Evolutionary conservation across 2,797 vertebrate species (phyloP).

Genomic region (Myioborus miniatus): DNA sequence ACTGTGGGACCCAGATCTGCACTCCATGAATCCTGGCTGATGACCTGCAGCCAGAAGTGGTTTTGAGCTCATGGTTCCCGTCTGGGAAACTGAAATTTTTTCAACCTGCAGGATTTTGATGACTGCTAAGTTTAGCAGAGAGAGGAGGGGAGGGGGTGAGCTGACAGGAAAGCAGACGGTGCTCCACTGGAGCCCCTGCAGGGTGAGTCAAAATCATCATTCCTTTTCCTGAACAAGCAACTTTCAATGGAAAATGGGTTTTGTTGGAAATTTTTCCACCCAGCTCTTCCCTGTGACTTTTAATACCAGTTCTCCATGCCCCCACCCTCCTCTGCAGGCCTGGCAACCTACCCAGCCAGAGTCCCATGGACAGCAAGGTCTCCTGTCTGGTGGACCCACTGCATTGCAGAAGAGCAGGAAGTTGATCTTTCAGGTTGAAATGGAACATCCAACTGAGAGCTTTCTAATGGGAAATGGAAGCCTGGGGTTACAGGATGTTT

Average conservation of each 20-base stretch:
- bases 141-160: neutral
- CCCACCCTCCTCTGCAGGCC: neutral
- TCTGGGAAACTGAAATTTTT: neutral
- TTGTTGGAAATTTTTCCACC: neutral
- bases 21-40: neutral
- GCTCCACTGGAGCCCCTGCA: neutral
- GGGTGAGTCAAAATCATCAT: slow-evolving; percentile 10
- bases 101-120: neutral
- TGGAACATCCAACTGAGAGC: neutral
- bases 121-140: neutral
- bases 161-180: slow-evolving; percentile 1
- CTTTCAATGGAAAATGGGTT: neutral
- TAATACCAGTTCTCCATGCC: neutral
- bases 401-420: neutral
- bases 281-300: neutral
- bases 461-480: neutral
- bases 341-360: neutral
- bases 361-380: neutral
- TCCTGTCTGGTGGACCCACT: neutral
- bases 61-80: neutral
- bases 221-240: neutral
- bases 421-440: neutral
- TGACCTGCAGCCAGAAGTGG: neutral
- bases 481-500: neutral
- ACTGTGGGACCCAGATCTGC: neutral